phyloP scores from a whole-genome alignment of 2,113 vertebrate genomes.

The Stercorarius parasiticus region DNA sequence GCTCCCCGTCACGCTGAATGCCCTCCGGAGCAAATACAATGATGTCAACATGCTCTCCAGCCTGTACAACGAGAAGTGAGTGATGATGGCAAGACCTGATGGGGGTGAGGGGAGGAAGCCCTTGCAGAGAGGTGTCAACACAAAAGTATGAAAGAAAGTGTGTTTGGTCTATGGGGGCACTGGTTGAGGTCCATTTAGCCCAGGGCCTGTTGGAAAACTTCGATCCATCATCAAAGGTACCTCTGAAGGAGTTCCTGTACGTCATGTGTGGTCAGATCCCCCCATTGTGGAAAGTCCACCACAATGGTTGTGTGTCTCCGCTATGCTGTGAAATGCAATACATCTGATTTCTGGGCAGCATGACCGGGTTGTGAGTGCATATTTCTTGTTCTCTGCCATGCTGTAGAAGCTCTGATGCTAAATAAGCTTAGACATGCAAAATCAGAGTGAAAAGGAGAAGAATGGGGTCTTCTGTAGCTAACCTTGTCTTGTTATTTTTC shows the following conservation, averaged over 20 bases:
- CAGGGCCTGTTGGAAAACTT: background rate
- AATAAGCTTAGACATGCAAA: background rate
- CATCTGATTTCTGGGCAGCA: background rate
- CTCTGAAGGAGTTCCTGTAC: background rate
- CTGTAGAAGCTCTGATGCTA: background rate
- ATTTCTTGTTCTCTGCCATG: background rate
- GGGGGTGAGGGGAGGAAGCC: background rate
- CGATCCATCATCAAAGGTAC: background rate
- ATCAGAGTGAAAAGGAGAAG: background rate
- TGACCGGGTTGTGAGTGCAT: background rate
- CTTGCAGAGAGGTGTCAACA: background rate
- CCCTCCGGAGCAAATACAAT: constrained; percentile 82
- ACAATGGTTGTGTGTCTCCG: background rate
- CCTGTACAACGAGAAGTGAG: constrained; percentile 90
- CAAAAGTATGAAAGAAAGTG: background rate
- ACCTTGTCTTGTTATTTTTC: background rate
- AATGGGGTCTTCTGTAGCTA: background rate
- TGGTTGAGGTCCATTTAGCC: background rate
- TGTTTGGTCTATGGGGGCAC: background rate
- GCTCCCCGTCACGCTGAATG: constrained; percentile 80
- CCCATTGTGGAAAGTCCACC: background rate
- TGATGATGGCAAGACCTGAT: background rate
- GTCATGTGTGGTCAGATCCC: background rate
- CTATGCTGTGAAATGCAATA: background rate
- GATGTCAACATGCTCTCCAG: constrained; percentile 78